Evolutionary conservation across 2,113 vertebrate species (phyloP).

Genomic region (Pollachius pollachius): DNA sequence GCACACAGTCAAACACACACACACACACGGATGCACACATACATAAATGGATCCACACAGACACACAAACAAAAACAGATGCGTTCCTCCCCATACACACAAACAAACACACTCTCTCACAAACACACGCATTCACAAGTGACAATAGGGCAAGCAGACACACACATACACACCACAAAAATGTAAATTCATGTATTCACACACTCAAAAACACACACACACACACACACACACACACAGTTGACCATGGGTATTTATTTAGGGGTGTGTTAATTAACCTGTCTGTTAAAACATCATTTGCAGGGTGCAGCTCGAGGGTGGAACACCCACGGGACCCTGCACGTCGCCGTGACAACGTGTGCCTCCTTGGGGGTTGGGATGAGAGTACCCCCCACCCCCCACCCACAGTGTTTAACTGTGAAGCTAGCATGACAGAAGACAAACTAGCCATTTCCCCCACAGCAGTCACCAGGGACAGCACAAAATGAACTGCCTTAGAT

Average conservation of each 20-base stretch:
- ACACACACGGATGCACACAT: slow-evolving; percentile 14
- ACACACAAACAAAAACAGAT: neutral
- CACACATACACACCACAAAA: neutral
- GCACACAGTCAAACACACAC: slow-evolving; percentile 10
- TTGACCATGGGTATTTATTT: neutral
- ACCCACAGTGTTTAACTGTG: slow-evolving; percentile 51
- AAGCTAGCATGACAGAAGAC: slow-evolving; percentile 72
- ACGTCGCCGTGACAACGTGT: neutral
- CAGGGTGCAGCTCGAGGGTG: neutral
- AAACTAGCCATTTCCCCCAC: slow-evolving; percentile 74
- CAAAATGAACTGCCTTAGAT: slow-evolving; percentile 74
- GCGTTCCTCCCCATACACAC: no score
- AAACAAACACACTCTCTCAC: no score
- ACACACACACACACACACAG: neutral
- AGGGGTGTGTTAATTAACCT: neutral
- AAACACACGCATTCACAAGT: neutral
- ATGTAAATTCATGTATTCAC: neutral
- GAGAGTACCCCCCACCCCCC: neutral
- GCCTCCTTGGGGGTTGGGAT: neutral
- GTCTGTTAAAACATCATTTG: neutral
- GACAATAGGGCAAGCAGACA: neutral
- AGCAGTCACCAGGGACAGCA: slow-evolving; percentile 68
- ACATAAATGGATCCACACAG: slow-evolving; percentile 4
- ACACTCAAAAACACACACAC: neutral
- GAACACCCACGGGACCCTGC: neutral